phyloP scores from a whole-genome alignment of 2,797 vertebrate genomes.

The Acanthurus leucopareius region DNA sequence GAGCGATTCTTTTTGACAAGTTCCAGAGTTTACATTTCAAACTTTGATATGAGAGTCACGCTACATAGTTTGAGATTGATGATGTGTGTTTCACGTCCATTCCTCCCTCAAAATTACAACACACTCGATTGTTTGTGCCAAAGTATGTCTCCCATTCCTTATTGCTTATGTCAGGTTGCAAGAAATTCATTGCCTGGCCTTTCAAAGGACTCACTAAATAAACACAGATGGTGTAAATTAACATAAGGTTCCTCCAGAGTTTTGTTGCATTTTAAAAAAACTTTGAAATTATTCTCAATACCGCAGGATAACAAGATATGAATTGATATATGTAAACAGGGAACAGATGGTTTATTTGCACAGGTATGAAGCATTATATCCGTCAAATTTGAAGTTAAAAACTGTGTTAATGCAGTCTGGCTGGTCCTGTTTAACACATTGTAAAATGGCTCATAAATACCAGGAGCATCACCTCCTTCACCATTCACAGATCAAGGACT shows the following conservation, averaged over 20 bases:
- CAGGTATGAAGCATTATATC: background rate
- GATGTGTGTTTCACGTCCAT: slow-evolving; percentile 2
- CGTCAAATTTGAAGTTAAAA: background rate
- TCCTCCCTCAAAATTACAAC: slow-evolving; percentile 24
- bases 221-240: slow-evolving; percentile 41
- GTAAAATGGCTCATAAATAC: slow-evolving; percentile 72
- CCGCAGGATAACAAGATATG: background rate
- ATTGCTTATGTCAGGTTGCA: slow-evolving; percentile 65
- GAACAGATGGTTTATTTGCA: background rate
- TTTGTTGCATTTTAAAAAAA: background rate
- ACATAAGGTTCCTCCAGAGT: background rate
- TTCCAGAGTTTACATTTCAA: background rate
- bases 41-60: background rate
- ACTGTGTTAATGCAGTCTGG: background rate
- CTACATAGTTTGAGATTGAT: background rate
- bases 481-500: slow-evolving; percentile 10
- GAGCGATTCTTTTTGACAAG: background rate
- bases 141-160: slow-evolving; percentile 65
- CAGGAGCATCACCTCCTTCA: slow-evolving; percentile 42
- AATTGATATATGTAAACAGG: background rate
- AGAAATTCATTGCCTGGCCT: slow-evolving; percentile 19
- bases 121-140: slow-evolving; percentile 58
- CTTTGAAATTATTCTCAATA: background rate
- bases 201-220: slow-evolving; percentile 12
- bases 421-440: slow-evolving; percentile 41